These are phyloP conservation scores for Heliconius eleuchia DNA, from an alignment of 1,140 invertebrate genomes.

Conservation along the genomic window DNA sequence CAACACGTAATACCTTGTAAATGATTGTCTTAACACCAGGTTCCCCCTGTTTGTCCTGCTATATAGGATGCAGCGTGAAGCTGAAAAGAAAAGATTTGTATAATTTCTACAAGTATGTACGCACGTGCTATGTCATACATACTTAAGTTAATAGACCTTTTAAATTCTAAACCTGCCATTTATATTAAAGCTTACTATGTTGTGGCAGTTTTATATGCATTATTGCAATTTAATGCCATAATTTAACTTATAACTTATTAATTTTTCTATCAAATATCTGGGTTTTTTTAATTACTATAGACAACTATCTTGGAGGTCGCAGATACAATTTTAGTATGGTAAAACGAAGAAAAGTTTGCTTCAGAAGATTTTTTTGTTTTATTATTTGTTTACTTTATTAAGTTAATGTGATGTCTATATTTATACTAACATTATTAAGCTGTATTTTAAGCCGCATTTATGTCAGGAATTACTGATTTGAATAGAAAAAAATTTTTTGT, in stretches of 20 bases:
- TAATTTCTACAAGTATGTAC: background rate
- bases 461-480: too few relatives aligned
- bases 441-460: too few relatives aligned
- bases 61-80: too few relatives aligned
- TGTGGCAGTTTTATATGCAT: background rate
- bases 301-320: too few relatives aligned
- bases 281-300: background rate
- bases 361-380: too few relatives aligned
- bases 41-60: background rate
- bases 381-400: too few relatives aligned
- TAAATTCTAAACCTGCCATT: background rate
- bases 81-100: too few relatives aligned
- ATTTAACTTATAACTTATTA: background rate
- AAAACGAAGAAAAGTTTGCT: too few relatives aligned
- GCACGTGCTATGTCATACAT: background rate
- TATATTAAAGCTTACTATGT: conserved; percentile 5
- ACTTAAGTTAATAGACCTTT: background rate
- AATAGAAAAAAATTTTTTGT: too few relatives aligned
- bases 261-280: background rate
- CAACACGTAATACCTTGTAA: background rate
- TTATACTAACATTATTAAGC: too few relatives aligned
- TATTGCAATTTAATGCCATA: conserved; percentile 3
- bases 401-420: too few relatives aligned
- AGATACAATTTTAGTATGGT: too few relatives aligned
- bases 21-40: background rate